Base-by-base conservation (phyloP, 2,888 invertebrate species). In the Xylophagus ater region DNA sequence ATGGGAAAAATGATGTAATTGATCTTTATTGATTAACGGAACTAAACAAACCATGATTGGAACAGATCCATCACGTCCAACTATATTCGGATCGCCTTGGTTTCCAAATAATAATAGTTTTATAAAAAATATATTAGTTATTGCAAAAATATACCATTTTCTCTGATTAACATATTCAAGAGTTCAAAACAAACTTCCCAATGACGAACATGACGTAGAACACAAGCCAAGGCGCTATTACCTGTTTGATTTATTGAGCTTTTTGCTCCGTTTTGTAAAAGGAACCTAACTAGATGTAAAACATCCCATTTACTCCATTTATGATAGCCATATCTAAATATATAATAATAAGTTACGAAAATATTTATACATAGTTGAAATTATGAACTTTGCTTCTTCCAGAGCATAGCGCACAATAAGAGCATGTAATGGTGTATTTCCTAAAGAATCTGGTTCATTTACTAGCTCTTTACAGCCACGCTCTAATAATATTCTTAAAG, bases 301-400 rank as follows among this genome's bases (percentile, higher is more conserved):
- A 82, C 76, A 56, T 81, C 81, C 74, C 81, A 80, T 54, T 81
- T 80, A 52, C 76, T 77, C 79, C 78, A 80, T 45, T 75, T 75
- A 50, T 76, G 73, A 51, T 77, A 76, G 6, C 77, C 78, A 52
- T 75, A 77, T 10, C 69, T 60, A 12, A 18, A 33, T 9, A 12
- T 8, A 21, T 21, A 7, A 7, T 6, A 21, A 21, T 21, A 7
- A 21, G 9, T 21, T 21, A 28, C 28, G 12, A 18, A 17, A 31
- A 31, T 17, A 7, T 13, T 14, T 5, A n/a, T 30, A 30, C 13
- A 30, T 7, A 8, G 7, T 15, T 28, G 28, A 15, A 5, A 29
- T 23, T 10, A 12, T 17, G 13, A 43, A 59, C 43, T 62, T 60
- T 9, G 76, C 76, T 57, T 81, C 80, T 56, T 81, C 80, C 46